Percentiles rank a stretch among this genome's conserved stretches.
These are phyloP conservation scores for Exaiptasia diaphana DNA, from an alignment of 64 coral and sea anemone species.

Conservation along the genomic window DNA sequence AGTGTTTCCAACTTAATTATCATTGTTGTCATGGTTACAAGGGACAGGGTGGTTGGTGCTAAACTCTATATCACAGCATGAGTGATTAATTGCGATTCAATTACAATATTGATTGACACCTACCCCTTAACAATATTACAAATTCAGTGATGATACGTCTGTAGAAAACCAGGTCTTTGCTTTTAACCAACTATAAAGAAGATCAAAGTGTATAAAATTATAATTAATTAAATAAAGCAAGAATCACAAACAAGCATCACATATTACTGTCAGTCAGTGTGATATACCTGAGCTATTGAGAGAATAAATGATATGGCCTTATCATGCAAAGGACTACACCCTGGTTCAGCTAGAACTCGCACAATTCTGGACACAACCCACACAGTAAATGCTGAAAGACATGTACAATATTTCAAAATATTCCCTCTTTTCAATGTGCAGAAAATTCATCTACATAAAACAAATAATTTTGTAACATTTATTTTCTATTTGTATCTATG, in stretches of 20 bases:
- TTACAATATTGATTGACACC: neutral
- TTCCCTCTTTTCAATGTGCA: neutral
- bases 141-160: conserved; percentile 62
- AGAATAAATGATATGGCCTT: conserved; percentile 52
- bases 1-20: too few species aligned
- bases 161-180: conserved; percentile 81
- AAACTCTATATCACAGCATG: neutral
- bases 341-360: conserved; percentile 66
- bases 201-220: neutral
- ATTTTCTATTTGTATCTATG: neutral
- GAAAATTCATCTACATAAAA: neutral
- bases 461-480: neutral
- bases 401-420: neutral
- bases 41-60: neutral
- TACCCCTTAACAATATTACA: conserved; percentile 64
- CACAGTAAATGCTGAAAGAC: conserved; percentile 57
- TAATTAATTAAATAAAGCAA: neutral
- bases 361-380: conserved; percentile 77
- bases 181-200: conserved; percentile 63
- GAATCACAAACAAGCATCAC: neutral
- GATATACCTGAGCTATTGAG: conserved; percentile 65
- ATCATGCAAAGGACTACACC: conserved; percentile 40
- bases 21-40: neutral
- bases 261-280: neutral
- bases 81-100: neutral